These are phyloP conservation scores for Saccostrea echinata DNA, from an alignment of 1,140 invertebrate species.

Conservation along the genomic window DNA sequence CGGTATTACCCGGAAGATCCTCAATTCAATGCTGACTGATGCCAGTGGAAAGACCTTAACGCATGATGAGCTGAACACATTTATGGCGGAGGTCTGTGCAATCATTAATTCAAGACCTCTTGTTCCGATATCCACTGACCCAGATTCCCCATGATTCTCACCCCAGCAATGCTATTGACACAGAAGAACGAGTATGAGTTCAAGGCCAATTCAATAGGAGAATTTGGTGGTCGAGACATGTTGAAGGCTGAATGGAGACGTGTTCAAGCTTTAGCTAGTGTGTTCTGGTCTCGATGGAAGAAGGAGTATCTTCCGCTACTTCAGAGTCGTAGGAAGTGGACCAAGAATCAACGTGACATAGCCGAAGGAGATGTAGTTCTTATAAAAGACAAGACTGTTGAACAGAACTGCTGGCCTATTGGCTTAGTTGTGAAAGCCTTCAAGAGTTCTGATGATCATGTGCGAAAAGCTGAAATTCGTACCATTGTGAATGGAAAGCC, in stretches of 20 bases:
- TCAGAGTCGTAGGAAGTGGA: conserved; percentile 45
- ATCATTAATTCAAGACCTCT: conserved; percentile 61
- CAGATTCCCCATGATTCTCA: conserved; percentile 52
- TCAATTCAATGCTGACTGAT: conserved; percentile 58
- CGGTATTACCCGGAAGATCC: conserved; percentile 50
- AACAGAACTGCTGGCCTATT: neutral
- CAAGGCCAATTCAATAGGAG: neutral
- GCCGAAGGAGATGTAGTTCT: conserved; percentile 40
- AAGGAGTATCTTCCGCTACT: conserved; percentile 32
- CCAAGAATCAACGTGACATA: neutral
- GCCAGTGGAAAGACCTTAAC: neutral
- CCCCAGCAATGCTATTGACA: conserved; percentile 55
- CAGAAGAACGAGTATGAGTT: conserved; percentile 45
- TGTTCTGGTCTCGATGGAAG: conserved; percentile 48
- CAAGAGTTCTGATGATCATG: conserved; percentile 3
- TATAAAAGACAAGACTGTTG: conserved; percentile 34
- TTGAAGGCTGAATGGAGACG: conserved; percentile 50
- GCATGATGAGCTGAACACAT: conserved; percentile 31
- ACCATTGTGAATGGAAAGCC: conserved; percentile 7
- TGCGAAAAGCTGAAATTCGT: conserved; percentile 16
- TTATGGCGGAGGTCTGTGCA: conserved; percentile 59
- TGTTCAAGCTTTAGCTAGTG: conserved; percentile 41
- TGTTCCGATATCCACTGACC: conserved; percentile 57
- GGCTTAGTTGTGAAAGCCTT: neutral
- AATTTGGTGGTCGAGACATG: conserved; percentile 36